Percentiles rank a stretch among this genome's conserved stretches.
These are phyloP conservation scores for Cottoperca gobio DNA, from an alignment of 2,797 vertebrate species.

Conservation along the genomic window DNA sequence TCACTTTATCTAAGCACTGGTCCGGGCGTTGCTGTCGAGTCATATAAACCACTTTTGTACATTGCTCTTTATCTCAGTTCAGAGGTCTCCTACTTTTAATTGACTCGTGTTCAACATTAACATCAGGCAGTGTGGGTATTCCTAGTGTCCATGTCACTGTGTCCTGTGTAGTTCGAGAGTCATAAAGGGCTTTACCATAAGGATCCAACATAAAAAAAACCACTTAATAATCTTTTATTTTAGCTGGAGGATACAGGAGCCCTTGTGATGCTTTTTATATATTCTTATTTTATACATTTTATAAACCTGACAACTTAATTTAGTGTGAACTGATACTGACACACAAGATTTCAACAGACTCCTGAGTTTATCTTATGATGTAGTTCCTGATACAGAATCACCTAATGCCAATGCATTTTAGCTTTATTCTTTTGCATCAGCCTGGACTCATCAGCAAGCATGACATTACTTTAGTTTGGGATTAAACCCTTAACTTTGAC, in stretches of 20 bases:
- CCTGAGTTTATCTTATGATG: background rate
- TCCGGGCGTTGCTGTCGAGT: slow-evolving; percentile 88
- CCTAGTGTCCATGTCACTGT: slow-evolving; percentile 10
- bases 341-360: background rate
- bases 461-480: slow-evolving; percentile 6
- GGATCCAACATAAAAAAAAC: background rate
- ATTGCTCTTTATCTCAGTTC: slow-evolving; percentile 86
- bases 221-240: background rate
- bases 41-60: slow-evolving; percentile 91
- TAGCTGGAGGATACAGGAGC: background rate
- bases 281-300: background rate
- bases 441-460: slow-evolving; percentile 12
- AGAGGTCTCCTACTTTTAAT: slow-evolving; percentile 80
- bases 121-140: slow-evolving; percentile 27
- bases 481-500: slow-evolving; percentile 1
- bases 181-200: background rate
- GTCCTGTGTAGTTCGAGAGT: slow-evolving; percentile 3
- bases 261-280: background rate
- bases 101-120: slow-evolving; percentile 65
- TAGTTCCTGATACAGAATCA: background rate
- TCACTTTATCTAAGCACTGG: slow-evolving; percentile 92
- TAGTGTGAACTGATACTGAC: slow-evolving; percentile 1
- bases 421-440: background rate
- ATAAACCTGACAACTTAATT: background rate
- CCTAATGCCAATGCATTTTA: background rate